phyloP scores from a whole-genome alignment of 2,888 invertebrate genomes.

The Perizoma affinitatum region DNA sequence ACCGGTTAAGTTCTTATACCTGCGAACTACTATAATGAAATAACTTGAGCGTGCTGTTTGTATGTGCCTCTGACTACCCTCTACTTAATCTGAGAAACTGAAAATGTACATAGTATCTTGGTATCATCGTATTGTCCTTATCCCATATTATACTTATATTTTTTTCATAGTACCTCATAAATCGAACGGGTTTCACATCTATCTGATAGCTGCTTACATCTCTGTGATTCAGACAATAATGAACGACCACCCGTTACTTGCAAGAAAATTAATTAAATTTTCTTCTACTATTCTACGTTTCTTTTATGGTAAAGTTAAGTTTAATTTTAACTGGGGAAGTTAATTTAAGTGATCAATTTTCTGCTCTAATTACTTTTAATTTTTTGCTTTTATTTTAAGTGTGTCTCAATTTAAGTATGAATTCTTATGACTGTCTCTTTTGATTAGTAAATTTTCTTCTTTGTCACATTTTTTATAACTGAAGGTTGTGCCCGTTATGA shows the following conservation, averaged over 20 bases:
- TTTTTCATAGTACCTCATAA: no score
- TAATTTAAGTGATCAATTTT: constrained; percentile 29
- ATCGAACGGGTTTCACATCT: background rate
- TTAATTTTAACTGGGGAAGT: constrained; percentile 31
- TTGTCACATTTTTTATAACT: no score
- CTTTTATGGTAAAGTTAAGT: constrained; percentile 27
- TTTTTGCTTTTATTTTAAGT: constrained; percentile 7
- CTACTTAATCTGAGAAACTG: no score
- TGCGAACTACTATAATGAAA: no score
- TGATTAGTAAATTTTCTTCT: no score
- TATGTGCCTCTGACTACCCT: no score
- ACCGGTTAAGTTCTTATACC: no score
- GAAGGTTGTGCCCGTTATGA: no score
- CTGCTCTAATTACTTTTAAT: constrained; percentile 17
- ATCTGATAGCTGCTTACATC: constrained; percentile 7
- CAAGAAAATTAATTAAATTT: constrained; percentile 38
- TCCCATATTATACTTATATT: no score
- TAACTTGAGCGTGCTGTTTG: no score
- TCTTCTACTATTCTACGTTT: constrained; percentile 29
- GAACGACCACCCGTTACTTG: constrained; percentile 33
- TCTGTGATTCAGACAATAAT: constrained; percentile 25
- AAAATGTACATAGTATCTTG: no score
- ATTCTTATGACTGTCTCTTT: background rate
- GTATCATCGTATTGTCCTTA: no score
- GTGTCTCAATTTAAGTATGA: constrained; percentile 3